Percentiles rank a stretch among this genome's conserved stretches.
Evolutionary conservation across 2,113 vertebrate species (phyloP).

Genomic region (Pseudorectes ferrugineus): DNA sequence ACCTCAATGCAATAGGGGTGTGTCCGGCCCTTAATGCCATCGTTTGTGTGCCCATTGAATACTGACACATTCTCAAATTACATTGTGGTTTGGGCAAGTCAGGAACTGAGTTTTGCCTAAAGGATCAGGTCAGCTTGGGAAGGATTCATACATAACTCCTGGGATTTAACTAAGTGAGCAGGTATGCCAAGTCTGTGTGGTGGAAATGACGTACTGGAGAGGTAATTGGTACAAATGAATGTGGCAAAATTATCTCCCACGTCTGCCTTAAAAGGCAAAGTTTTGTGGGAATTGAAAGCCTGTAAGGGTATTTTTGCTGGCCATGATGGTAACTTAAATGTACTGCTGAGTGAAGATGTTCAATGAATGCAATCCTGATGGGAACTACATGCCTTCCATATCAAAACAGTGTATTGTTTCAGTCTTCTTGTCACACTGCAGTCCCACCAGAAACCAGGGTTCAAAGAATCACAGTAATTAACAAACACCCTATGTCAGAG

Average conservation of each 20-base stretch:
- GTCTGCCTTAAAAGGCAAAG: neutral
- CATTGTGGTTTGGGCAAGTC: neutral
- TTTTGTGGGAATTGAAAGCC: neutral
- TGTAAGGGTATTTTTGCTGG: neutral
- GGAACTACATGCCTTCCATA: neutral
- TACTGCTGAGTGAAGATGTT: neutral
- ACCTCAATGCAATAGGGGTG: neutral
- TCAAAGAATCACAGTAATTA: slow-evolving; percentile 11
- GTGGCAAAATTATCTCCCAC: neutral
- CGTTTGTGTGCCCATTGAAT: neutral
- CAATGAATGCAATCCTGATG: neutral
- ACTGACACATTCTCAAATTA: slow-evolving; percentile 8
- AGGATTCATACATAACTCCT: neutral
- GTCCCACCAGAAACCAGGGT: neutral
- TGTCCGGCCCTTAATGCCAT: neutral
- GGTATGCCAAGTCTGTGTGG: neutral
- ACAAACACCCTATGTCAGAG: neutral
- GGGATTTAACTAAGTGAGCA: neutral
- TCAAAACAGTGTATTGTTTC: neutral
- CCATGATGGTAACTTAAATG: neutral
- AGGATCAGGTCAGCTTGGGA: neutral
- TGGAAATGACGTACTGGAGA: accelerated
- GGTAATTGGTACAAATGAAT: neutral
- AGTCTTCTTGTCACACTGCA: neutral
- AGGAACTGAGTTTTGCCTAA: neutral